A percentile compares a stretch with the other conserved stretches of the same genome.
Evolutionary conservation across 2,888 invertebrate genomes (phyloP).

Genomic region (Tetheella fluctuosa): DNA sequence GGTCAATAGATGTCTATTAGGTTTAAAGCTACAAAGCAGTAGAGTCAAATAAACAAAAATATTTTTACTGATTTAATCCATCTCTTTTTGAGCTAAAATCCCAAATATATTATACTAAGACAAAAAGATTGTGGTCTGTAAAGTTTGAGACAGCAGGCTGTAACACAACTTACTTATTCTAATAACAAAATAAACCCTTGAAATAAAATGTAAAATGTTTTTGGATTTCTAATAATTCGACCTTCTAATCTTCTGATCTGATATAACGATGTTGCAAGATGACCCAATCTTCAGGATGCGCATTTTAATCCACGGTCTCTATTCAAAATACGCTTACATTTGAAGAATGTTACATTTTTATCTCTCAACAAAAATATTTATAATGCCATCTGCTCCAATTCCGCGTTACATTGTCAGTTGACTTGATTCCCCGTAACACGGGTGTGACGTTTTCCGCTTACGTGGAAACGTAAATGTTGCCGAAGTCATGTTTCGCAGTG

Average conservation of each 20-base stretch:
- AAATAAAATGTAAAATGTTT: neutral
- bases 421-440: slow-evolving; percentile 59
- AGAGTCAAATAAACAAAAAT: neutral
- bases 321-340: neutral
- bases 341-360: neutral
- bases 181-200: neutral
- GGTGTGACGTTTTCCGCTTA: slow-evolving; percentile 57
- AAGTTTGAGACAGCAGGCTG: slow-evolving; percentile 4
- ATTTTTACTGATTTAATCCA: neutral
- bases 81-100: neutral
- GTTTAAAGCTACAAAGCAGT: neutral
- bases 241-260: neutral
- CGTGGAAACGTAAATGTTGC: slow-evolving; percentile 62
- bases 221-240: neutral
- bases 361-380: neutral
- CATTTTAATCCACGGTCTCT: neutral
- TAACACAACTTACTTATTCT: neutral
- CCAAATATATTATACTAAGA: neutral
- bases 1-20: too few species aligned
- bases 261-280: too few species aligned
- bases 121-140: neutral
- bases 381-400: slow-evolving; percentile 37
- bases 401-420: slow-evolving; percentile 56
- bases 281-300: neutral
- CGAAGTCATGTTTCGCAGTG: slow-evolving; percentile 58